A percentile compares a stretch with the other conserved stretches of the same genome.
Conservation (phyloP, 2,888 invertebrate genomes). For the Troilus luridus region DNA sequence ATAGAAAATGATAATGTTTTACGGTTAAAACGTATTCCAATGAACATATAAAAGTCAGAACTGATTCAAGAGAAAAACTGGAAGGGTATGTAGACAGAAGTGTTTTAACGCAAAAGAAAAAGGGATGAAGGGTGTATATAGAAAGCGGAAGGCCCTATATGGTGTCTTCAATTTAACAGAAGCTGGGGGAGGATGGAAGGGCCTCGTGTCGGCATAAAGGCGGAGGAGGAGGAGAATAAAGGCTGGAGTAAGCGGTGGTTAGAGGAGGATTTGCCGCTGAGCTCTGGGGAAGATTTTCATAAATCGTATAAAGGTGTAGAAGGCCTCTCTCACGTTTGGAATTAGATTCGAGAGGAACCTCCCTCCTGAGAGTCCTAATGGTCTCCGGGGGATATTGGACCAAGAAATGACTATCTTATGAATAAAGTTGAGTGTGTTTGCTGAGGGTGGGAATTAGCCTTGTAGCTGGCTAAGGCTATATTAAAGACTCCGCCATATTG, state of each 20-base stretch:
- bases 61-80: background rate
- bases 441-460: conserved; percentile 60
- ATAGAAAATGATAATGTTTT: too few relatives aligned
- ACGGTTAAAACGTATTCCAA: background rate
- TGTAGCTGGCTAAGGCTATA: conserved; percentile 58
- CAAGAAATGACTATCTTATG: conserved; percentile 61
- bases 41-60: background rate
- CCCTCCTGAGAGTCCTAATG: conserved; percentile 42
- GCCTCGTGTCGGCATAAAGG: conserved; percentile 12
- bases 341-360: conserved; percentile 45
- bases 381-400: conserved; percentile 56
- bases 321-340: conserved; percentile 47
- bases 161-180: conserved; percentile 46
- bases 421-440: conserved; percentile 62
- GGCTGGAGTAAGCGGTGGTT: conserved; percentile 58
- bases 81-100: background rate
- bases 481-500: conserved; percentile 59
- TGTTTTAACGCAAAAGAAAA: background rate
- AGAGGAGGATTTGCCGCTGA: conserved; percentile 52
- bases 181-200: conserved; percentile 2
- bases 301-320: conserved; percentile 59
- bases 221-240: conserved; percentile 49
- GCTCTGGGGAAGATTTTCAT: conserved; percentile 55
- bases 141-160: background rate
- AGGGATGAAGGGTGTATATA: conserved; percentile 24